Evolutionary conservation across 1,140 invertebrate species (phyloP).

Genomic region (Drosophila lacertosa): DNA sequence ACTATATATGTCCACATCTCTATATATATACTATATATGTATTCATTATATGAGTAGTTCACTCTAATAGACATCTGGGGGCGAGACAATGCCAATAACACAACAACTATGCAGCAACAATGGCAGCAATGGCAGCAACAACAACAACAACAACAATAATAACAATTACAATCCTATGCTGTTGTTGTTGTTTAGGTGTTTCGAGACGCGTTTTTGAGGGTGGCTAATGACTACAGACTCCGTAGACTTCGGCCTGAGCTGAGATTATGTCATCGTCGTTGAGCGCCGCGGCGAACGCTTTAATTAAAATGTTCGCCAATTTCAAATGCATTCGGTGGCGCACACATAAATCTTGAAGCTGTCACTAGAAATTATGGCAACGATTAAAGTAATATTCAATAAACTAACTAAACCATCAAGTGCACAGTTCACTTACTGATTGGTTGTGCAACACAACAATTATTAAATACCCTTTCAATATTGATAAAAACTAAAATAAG

Average conservation of each 20-base stretch:
- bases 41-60: conserved; percentile 11
- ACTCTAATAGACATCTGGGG: conserved; percentile 41
- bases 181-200: conserved; percentile 40
- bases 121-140: background rate
- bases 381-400: conserved; percentile 73
- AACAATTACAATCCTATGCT: conserved; percentile 11
- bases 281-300: conserved; percentile 42
- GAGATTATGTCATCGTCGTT: conserved; percentile 68
- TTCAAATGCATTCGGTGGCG: conserved; percentile 15
- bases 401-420: conserved; percentile 40
- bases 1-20: too few species aligned
- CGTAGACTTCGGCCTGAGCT: conserved; percentile 5
- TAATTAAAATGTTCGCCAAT: conserved; percentile 70
- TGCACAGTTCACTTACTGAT: conserved; percentile 13
- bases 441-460: background rate
- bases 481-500: too few species aligned
- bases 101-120: conserved; percentile 22
- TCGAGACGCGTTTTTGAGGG: conserved; percentile 47
- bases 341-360: conserved; percentile 52
- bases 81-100: conserved; percentile 39
- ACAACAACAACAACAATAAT: conserved; percentile 12
- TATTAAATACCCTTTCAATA: background rate
- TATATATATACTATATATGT: too few species aligned
- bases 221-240: conserved; percentile 45
- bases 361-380: conserved; percentile 41